Evolutionary conservation across 2,888 invertebrate species (phyloP), one percentile per base, ranked within the genome.

Genomic region (Agrotis exclamationis): DNA sequence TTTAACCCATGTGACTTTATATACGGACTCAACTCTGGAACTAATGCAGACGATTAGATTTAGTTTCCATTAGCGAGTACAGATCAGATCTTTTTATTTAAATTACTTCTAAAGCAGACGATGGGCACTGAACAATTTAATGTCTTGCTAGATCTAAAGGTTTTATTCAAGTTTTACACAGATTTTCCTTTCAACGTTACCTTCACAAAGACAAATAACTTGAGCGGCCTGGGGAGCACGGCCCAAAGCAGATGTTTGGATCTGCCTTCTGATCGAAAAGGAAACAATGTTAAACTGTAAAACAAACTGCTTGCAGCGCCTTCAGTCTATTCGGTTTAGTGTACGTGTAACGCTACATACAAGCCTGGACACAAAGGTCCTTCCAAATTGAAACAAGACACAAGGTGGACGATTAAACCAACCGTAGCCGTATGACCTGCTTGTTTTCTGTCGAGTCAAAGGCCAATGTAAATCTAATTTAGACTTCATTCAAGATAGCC

Each of bases 231-330:
- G 84, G 85, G 87, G 80, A 78, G 79, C 80, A 80, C 85, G 87
- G 85, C 88, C 89, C 89, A 91, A 90, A 91, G 91, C 90, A 92
- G 91, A 93, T 89, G 90, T 93, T 90, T 87, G 86, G 88, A 87
- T 89, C 86, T 86, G 89, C 84, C 84, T 83, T 84, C 89, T 91
- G 93, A 94, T 93, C 92, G 92, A 91, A 94, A 93, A 92, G 90
- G 89, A 92, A 94, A 95, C 93, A 94, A 93, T 93, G 93, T 94
- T 93, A 92, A 94, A 93, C 92, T 93, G 89, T 91, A 92, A 92
- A 93, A 94, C 93, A 93, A 93, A 92, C 90, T 90, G 89, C 92
- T 90, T 84, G 83, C 86, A 90, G 91, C 90, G 85, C 87, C 92
- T 88, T 89, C 86, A 86, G 83, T 82, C 85, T 74, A 66, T 75